Conservation (phyloP, 2,113 vertebrate species). For the Bucco capensis region DNA sequence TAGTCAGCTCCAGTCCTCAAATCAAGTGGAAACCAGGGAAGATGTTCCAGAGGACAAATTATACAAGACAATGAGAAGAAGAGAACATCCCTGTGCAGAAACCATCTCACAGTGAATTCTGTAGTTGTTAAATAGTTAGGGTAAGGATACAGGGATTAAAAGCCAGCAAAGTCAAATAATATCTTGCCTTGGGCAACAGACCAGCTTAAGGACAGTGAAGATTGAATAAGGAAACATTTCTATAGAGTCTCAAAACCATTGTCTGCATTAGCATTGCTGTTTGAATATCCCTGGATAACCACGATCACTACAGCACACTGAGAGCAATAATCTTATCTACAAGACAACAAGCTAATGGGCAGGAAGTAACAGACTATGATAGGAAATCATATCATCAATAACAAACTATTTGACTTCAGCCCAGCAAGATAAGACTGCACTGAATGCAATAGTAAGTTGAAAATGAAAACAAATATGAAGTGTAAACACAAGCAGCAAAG, state of each 20-base stretch:
- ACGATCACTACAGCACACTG: background rate
- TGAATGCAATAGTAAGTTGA: background rate
- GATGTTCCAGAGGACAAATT: background rate
- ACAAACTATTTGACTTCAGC: background rate
- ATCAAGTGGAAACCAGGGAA: background rate
- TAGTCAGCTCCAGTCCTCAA: background rate
- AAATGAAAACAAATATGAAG: conserved; percentile 33
- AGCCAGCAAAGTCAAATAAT: background rate
- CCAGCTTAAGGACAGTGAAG: background rate
- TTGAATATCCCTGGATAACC: background rate
- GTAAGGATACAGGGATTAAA: background rate
- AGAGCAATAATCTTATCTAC: background rate
- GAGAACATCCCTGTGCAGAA: background rate
- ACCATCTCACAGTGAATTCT: background rate
- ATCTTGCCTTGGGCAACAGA: background rate
- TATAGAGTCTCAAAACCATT: background rate
- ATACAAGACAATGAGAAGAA: accelerated
- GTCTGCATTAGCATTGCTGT: background rate
- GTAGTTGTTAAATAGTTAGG: background rate
- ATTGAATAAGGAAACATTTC: background rate
- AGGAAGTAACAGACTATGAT: background rate
- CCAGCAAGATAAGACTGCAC: background rate
- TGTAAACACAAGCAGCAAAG: background rate
- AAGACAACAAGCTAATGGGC: background rate
- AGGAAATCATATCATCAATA: background rate